Base-by-base conservation (phyloP, 2,888 invertebrate species). In the Creontiades dilutus region DNA sequence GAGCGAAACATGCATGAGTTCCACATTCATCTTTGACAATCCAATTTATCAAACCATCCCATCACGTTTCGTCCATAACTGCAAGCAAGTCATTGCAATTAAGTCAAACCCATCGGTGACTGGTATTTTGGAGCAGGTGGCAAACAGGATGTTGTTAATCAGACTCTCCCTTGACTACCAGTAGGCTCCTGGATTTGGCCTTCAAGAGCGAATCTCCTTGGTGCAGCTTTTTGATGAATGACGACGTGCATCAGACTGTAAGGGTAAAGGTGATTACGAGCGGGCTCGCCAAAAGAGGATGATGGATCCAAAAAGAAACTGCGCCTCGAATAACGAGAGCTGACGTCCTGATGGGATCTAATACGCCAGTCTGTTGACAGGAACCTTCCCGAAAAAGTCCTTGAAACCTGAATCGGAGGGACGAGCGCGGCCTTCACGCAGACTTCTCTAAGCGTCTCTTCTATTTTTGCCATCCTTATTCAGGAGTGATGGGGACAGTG, bases 101-200 rank as follows among this genome's bases (percentile, higher is more conserved):
- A 23, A 23, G 19, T 19, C 23, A 23, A 68, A 23, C 68, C 9
- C 23, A 23, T 68, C 23, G 68, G 11, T 9, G 68, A 2, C 23
- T 13, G 23, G 68, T 19, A n/a, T 61, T 61, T 61, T 68, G 68
- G 27, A 68, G 68, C 68, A 68, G 68, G 27, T 68, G 27, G 23
- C 68, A 68, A 68, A 23, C 68, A 68, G 68, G 68, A 68, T 68
- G 68, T 68, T 68, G 68, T 68, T 68, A 68, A 68, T n/a, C 68
- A 19, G 68, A 68, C 68, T 12, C 19, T 68, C 68, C 23, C 68
- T 23, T 68, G 23, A 68, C 19, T n/a, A 57, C 19, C 57, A n/a
- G n/a, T n/a, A 57, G 14, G 57, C 57, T 68, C 23, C 23, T 23
- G 68, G 68, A 19, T 11, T 7, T 27, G 68, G 27, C 68, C 68